These are phyloP conservation scores for Onchidella celtica DNA, from an alignment of 2,888 invertebrate species.

Conservation along the genomic window DNA sequence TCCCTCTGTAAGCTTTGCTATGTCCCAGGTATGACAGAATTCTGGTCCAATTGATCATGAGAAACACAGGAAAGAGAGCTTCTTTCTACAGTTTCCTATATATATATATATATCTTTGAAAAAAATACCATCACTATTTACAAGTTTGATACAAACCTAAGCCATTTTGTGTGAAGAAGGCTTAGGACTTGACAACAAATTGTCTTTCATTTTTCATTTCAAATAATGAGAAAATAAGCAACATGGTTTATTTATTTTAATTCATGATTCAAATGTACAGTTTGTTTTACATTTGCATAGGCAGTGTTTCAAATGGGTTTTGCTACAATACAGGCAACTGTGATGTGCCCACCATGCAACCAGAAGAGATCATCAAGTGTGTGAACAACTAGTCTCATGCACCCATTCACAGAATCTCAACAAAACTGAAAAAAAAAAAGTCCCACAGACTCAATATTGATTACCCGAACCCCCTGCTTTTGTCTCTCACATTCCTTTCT, in stretches of 20 bases:
- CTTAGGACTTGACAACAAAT: neutral
- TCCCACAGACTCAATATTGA: no score
- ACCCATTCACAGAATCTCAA: no score
- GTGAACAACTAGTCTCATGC: neutral
- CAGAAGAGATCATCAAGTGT: neutral
- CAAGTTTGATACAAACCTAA: conserved; percentile 23
- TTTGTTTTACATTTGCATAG: conserved; percentile 43
- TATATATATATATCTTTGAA: conserved; percentile 25
- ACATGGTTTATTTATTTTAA: neutral
- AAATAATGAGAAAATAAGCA: no score
- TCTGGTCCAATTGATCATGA: conserved; percentile 23
- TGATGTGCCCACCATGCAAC: neutral
- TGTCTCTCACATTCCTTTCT: no score
- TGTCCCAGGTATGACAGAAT: no score
- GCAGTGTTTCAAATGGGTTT: conserved; percentile 39
- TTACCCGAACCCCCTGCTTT: no score
- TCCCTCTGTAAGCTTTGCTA: no score
- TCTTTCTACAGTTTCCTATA: conserved; percentile 37
- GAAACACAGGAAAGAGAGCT: neutral
- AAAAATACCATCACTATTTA: conserved; percentile 17
- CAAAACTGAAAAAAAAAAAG: no score
- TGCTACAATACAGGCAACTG: conserved; percentile 42
- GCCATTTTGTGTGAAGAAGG: neutral
- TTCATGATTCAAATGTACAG: conserved; percentile 29
- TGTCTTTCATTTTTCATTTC: no score